Conservation (phyloP, 2,888 invertebrate species). For the Caenorhabditis angaria region DNA sequence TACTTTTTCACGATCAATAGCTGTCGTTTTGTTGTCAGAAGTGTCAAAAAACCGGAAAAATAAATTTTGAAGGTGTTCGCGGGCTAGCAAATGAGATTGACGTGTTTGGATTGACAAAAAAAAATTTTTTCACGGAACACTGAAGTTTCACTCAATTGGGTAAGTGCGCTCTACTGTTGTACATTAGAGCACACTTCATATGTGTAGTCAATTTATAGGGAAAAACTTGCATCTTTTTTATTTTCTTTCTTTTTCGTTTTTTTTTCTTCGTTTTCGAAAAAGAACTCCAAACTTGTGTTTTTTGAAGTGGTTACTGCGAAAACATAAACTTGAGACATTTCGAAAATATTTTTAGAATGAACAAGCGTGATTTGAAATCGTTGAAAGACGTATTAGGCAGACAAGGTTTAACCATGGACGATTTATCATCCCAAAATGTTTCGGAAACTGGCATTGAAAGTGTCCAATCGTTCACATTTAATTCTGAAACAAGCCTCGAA, state of each 20-base stretch:
- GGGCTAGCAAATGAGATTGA: too few species aligned
- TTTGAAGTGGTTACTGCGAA: too few species aligned
- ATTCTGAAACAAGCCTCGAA: constrained; percentile 4
- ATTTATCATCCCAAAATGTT: constrained; percentile 5
- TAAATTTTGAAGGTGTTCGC: background rate
- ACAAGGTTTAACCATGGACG: constrained; percentile 23
- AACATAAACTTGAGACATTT: background rate
- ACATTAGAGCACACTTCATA: too few species aligned
- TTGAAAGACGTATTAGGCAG: constrained; percentile 25
- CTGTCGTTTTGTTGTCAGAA: background rate
- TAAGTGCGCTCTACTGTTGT: too few species aligned
- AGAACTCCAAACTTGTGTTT: background rate
- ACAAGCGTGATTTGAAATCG: constrained; percentile 23
- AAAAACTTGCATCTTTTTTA: background rate
- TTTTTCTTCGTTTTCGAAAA: background rate
- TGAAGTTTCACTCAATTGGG: too few species aligned
- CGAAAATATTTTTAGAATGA: constrained; percentile 5
- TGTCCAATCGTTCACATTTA: constrained; percentile 21
- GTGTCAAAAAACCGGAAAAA: constrained; percentile 1
- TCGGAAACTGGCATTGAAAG: constrained; percentile 14
- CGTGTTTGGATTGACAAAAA: too few species aligned
- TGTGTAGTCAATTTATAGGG: too few species aligned
- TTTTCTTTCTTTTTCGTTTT: background rate
- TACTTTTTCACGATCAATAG: background rate
- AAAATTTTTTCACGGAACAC: too few species aligned